Base-by-base conservation (phyloP, 2,888 invertebrate genomes). In the Baronia brevicornis region DNA sequence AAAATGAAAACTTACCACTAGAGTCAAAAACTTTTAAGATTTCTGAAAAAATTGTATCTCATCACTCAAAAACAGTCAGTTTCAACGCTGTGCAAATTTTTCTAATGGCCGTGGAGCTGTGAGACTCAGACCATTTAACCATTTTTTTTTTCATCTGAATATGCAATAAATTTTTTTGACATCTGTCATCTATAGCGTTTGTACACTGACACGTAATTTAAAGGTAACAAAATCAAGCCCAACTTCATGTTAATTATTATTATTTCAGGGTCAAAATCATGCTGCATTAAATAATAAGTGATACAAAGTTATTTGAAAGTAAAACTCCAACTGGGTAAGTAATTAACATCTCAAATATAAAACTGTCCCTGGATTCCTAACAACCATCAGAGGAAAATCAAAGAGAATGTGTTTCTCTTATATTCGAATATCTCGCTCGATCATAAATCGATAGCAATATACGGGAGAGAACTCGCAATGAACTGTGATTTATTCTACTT, bases 291-390 rank as follows among this genome's bases (percentile, higher is more conserved):
- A 73, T 66, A 72, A 69, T 63, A 60, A 64, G 54, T 45, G 43
- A n/a, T 39, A 38, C 51, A 43, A 44, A 53, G 54, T 52, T 62
- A 73, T 72, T 73, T 69, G 63, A 69, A 73, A 74, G 62, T 70
- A 70, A 70, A 73, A 67, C 60, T 64, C 60, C 58, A 51, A 41
- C 44, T 25, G 51, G 48, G 50, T 52, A 18, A 60, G 67, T 68
- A 73, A 73, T 73, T 68, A 68, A 71, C 67, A 60, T 71, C 67
- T 70, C 66, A 67, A 72, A 61, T 64, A 63, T 66, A 50, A 59
- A 60, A 64, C 61, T 51, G 55, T 60, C 59, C 56, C 58, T 60
- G 53, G 49, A 56, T 60, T 62, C 65, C 64, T 61, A 52, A 59
- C 52, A 34, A 46, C 48, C 57, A 55, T 60, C 60, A 51, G 46